These are phyloP conservation scores for Gracilinanus agilis DNA, from an alignment of 2,113 vertebrate species.

Conservation along the genomic window DNA sequence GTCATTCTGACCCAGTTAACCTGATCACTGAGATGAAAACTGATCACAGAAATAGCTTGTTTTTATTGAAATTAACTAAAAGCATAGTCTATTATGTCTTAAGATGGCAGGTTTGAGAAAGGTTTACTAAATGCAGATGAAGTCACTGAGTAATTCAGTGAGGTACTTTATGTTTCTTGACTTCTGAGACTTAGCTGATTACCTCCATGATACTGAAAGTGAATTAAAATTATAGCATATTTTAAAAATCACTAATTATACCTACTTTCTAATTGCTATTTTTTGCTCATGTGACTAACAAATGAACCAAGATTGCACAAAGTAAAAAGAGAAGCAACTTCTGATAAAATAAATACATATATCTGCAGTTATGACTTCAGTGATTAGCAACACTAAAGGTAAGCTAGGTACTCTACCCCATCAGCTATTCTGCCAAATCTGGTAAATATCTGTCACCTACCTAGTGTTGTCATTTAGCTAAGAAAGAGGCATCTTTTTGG, in stretches of 20 bases:
- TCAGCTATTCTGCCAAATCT: not conserved
- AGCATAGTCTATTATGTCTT: not conserved
- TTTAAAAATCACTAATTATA: constrained; percentile 50
- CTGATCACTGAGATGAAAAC: not conserved
- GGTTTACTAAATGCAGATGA: constrained; percentile 44
- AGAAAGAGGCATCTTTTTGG: not conserved
- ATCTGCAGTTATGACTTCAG: constrained; percentile 38
- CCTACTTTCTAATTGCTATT: constrained; percentile 62
- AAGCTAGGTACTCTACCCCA: not conserved
- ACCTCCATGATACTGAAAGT: constrained; percentile 31
- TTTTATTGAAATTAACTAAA: not conserved
- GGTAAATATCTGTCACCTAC: not conserved
- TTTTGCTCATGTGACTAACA: constrained; percentile 45
- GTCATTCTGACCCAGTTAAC: not conserved
- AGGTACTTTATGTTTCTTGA: not conserved
- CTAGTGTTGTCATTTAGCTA: fast-evolving
- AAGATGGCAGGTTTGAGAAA: not conserved
- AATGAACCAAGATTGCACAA: constrained; percentile 51
- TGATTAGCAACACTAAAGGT: constrained; percentile 22
- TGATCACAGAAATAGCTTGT: not conserved
- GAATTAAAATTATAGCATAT: constrained; percentile 53
- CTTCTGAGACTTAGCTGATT: constrained; percentile 25
- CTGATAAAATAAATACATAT: constrained; percentile 57
- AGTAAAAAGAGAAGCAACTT: constrained; percentile 53
- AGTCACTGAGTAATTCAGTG: not conserved